Evolutionary conservation across 2,888 invertebrate genomes (phyloP).

Genomic region (Sisyra terminalis): DNA sequence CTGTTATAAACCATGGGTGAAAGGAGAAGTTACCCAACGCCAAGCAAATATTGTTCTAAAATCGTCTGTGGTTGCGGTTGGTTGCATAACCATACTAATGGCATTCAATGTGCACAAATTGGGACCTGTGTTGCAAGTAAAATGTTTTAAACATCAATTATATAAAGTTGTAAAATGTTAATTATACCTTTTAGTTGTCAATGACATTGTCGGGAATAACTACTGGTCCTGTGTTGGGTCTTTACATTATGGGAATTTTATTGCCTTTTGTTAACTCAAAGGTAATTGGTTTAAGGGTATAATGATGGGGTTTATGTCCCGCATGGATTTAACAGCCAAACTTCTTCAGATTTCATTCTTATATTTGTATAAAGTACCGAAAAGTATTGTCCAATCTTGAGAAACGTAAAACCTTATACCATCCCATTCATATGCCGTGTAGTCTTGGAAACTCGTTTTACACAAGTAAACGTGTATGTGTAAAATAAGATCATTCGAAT

Average conservation of each 20-base stretch:
- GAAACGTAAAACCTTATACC: too few species aligned
- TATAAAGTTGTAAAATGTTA: neutral
- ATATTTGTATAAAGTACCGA: too few species aligned
- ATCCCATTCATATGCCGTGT: too few species aligned
- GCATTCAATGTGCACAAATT: constrained; percentile 1
- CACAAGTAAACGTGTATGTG: too few species aligned
- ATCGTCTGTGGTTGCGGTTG: constrained; percentile 47
- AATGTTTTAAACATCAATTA: neutral
- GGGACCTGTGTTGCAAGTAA: constrained; percentile 4
- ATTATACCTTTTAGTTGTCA: neutral
- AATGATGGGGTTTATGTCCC: neutral
- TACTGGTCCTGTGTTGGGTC: neutral
- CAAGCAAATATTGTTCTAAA: constrained; percentile 46
- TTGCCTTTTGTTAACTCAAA: too few species aligned
- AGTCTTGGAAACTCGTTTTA: too few species aligned
- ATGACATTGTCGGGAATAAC: neutral
- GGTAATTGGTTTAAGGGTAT: neutral
- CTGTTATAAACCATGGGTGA: constrained; percentile 39
- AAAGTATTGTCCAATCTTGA: too few species aligned
- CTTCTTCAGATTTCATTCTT: too few species aligned
- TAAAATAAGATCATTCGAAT: too few species aligned
- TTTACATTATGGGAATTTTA: too few species aligned
- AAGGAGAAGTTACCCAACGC: constrained; percentile 31
- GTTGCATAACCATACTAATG: constrained; percentile 43
- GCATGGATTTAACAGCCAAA: too few species aligned